Evolutionary conservation across 1,140 invertebrate genomes (phyloP), one percentile per base, ranked within the genome.

Genomic region (Tetramorium simillimum): DNA sequence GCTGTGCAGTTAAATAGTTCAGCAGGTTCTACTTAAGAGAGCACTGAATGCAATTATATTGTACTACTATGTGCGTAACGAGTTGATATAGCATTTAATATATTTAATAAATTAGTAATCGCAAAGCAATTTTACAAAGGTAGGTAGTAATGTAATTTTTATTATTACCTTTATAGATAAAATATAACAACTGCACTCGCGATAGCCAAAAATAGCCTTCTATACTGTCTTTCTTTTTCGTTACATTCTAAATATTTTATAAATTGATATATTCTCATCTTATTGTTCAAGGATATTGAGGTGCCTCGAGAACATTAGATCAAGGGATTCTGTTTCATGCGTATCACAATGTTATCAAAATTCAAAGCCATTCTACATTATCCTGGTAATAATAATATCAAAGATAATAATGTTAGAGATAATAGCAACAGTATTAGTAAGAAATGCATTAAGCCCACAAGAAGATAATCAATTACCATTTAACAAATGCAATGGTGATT

Each of bases 261-360:
- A 46, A 73, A 82, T 14, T 37, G 9, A 1, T 82, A 73, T 73
- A 58, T 73, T 69, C 60, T 33, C 40, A 18, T 72, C 18, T 56
- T 70, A 21, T 70, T 73, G 75, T 75, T 72, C 53, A 49, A 24
- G 70, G 4, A 65, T 33, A 60, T 73, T 33, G 53, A 60, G 24
- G 14, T 49, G 56, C 40, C 14, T 49, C 40, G 18, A 62, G 43
- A 73, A 60, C 40, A 46, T 84, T 60, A 67, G n/a, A 69, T 81
- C 33, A 70, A 53, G 46, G 14, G n/a, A 40, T 24, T 69, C 46
- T 69, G 33, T 33, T 53, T 43, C 9, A 40, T 46, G 40, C 14
- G n/a, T 40, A 40, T 7, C 43, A 84, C 69, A 84, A 84, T 73
- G 67, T 82, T 82, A 75, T 84, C 69, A 75, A 62, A 70, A 84